Conservation (phyloP, 1,140 invertebrate species). For the Bicyclus anynana region DNA sequence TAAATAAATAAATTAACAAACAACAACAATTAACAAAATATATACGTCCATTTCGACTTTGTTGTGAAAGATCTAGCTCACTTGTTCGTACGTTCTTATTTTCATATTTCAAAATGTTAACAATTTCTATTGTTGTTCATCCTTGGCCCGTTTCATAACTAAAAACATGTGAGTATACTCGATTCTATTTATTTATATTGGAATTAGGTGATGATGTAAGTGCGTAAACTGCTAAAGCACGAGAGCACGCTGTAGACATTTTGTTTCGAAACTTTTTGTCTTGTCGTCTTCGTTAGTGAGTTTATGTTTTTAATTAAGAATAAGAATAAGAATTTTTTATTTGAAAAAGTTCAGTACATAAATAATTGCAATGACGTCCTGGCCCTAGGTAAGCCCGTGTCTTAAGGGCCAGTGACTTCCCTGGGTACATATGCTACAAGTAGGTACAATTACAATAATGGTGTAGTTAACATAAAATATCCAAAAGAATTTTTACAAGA, state of each 20-base stretch:
- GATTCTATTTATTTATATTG: constrained; percentile 51
- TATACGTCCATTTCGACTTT: neutral
- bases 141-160: constrained; percentile 50
- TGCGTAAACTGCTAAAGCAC: neutral
- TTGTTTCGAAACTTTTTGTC: constrained; percentile 4
- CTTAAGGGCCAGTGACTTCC: too few species aligned
- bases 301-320: too few species aligned
- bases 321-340: too few species aligned
- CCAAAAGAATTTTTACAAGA: too few species aligned
- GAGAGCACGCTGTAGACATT: neutral
- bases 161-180: constrained; percentile 37
- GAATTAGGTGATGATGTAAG: constrained; percentile 48
- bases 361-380: too few species aligned
- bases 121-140: constrained; percentile 56
- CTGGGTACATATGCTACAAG: too few species aligned
- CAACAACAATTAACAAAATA: too few species aligned
- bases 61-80: neutral
- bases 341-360: too few species aligned
- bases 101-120: constrained; percentile 51
- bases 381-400: too few species aligned
- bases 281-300: constrained; percentile 23
- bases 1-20: neutral
- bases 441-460: too few species aligned
- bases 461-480: too few species aligned
- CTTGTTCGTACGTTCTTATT: constrained; percentile 29